Percentiles rank a stretch among this genome's conserved stretches.
These are phyloP conservation scores for Lamprotornis superbus DNA, from an alignment of 2,113 vertebrate species.

Conservation along the genomic window DNA sequence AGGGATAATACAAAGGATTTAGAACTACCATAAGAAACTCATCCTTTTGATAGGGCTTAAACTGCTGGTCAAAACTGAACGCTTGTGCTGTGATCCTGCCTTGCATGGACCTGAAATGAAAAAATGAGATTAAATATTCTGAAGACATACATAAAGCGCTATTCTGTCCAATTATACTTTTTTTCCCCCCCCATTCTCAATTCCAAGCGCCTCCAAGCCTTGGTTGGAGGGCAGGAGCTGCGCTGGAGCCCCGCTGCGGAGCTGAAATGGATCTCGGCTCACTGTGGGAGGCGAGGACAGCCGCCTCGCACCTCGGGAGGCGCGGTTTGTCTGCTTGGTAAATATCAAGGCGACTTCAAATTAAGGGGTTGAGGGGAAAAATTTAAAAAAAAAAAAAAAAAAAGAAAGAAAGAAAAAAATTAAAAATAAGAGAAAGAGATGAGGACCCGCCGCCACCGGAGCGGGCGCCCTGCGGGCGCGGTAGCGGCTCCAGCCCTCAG, in stretches of 20 bases:
- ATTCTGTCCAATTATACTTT: neutral
- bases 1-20: neutral
- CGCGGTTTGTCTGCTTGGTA: neutral
- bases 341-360: neutral
- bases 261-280: neutral
- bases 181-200: neutral
- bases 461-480: neutral
- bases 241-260: neutral
- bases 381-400: neutral
- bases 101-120: conserved; percentile 76
- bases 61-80: conserved; percentile 76
- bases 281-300: neutral
- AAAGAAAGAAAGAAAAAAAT: too few relatives aligned
- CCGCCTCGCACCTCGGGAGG: neutral
- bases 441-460: too few relatives aligned
- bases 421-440: neutral
- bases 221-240: neutral
- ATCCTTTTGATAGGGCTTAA: conserved; percentile 73
- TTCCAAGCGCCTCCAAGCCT: neutral
- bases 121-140: neutral
- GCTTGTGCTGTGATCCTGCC: conserved; percentile 72
- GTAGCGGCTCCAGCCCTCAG: neutral
- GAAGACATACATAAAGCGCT: neutral
- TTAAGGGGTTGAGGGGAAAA: fast-evolving
- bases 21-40: conserved; percentile 75